phyloP scores from a whole-genome alignment of 2,113 vertebrate species.

The Azemiops feae region DNA sequence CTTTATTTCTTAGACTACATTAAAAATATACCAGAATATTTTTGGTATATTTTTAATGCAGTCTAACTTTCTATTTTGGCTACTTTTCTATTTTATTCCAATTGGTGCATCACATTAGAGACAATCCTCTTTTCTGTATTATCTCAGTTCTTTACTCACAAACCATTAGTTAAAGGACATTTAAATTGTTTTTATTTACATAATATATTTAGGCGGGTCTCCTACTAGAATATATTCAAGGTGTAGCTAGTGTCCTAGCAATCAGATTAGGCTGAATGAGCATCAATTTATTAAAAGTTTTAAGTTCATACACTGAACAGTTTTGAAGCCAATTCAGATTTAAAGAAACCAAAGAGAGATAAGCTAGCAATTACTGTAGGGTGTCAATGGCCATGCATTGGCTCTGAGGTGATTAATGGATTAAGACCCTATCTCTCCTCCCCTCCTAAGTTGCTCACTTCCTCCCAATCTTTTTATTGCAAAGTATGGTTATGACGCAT shows the following conservation, averaged over 20 bases:
- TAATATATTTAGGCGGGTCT: neutral
- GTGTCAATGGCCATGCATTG: too few species aligned
- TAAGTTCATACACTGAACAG: neutral
- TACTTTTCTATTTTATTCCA: neutral
- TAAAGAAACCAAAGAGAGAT: neutral
- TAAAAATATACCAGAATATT: neutral
- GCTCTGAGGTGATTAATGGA: too few species aligned
- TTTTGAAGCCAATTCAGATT: neutral
- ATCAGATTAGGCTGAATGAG: neutral
- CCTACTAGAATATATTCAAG: neutral
- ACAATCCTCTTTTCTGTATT: neutral
- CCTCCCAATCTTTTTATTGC: too few species aligned
- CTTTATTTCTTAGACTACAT: neutral
- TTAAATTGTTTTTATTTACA: neutral
- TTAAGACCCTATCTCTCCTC: too few species aligned
- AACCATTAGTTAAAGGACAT: neutral
- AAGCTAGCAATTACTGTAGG: too few species aligned
- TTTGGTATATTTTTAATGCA: neutral
- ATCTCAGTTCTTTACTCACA: neutral
- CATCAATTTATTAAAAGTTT: neutral
- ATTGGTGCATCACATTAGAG: neutral
- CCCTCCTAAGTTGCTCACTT: too few species aligned
- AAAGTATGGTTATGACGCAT: too few species aligned
- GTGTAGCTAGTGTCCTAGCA: neutral
- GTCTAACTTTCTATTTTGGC: neutral